These are phyloP conservation scores for Habropoda laboriosa DNA, from an alignment of 1,140 invertebrate species.

Conservation along the genomic window DNA sequence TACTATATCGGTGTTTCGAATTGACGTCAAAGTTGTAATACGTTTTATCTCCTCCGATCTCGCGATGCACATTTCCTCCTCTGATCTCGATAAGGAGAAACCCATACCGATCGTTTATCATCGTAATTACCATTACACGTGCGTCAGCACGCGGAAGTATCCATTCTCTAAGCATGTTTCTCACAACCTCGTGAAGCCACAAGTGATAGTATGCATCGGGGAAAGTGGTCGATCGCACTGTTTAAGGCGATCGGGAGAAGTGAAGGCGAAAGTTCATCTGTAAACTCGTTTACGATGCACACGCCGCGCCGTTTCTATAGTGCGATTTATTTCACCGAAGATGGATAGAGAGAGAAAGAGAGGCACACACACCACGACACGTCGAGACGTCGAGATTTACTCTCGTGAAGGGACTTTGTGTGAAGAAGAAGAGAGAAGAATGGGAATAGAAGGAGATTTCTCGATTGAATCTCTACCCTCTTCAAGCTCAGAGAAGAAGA, in stretches of 20 bases:
- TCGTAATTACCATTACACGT: no score
- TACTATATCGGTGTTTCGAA: no score
- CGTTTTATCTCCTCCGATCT: no score
- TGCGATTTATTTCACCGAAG: neutral
- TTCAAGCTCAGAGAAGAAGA: neutral
- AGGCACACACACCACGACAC: no score
- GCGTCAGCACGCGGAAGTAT: neutral
- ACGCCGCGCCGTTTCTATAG: neutral
- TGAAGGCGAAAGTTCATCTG: constrained; percentile 12
- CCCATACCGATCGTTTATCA: neutral
- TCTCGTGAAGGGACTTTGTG: neutral
- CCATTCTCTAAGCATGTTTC: neutral
- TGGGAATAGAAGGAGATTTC: no score
- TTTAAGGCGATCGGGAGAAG: constrained; percentile 8
- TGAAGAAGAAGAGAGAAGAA: neutral
- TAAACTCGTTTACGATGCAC: neutral
- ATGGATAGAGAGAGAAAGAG: neutral
- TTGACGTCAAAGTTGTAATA: no score
- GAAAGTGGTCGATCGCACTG: constrained; percentile 1
- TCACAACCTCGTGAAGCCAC: neutral
- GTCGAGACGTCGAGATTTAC: constrained; percentile 17
- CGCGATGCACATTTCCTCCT: no score
- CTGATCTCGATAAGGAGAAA: neutral
- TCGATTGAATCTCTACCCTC: neutral
- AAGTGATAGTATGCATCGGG: neutral